Conservation (phyloP, 2,888 invertebrate genomes). For the Pycnomerus fuliginosus region DNA sequence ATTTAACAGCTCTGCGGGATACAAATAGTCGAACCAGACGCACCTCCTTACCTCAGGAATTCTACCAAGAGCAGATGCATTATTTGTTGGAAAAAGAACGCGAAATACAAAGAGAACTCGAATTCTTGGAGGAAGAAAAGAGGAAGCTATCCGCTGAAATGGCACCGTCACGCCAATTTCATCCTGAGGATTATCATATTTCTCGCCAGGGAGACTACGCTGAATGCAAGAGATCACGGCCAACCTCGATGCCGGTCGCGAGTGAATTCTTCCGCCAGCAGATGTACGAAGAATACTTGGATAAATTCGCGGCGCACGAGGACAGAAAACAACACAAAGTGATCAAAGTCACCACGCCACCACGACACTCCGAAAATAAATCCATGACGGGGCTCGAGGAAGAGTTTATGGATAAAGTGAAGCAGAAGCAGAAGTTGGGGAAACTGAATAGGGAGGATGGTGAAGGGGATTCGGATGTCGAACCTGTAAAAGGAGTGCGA, state of each 20-base stretch:
- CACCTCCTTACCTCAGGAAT: constrained; percentile 65
- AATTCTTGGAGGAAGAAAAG: constrained; percentile 62
- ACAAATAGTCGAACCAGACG: constrained; percentile 44
- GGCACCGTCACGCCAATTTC: constrained; percentile 52
- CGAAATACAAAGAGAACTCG: constrained; percentile 66
- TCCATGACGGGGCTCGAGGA: constrained; percentile 62
- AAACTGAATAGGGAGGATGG: constrained; percentile 17
- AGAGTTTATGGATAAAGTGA: constrained; percentile 77
- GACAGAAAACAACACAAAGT: constrained; percentile 78
- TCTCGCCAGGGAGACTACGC: constrained; percentile 56
- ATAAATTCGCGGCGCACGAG: constrained; percentile 74
- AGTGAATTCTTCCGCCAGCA: constrained; percentile 73
- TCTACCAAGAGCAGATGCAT: constrained; percentile 64
- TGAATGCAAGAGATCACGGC: constrained; percentile 35
- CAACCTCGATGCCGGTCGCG: constrained; percentile 51
- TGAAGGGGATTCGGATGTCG: constrained; percentile 39
- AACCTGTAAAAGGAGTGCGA: constrained; percentile 58
- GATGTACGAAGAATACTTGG: constrained; percentile 83
- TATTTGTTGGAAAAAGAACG: constrained; percentile 68
- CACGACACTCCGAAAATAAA: constrained; percentile 42
- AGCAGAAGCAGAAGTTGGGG: constrained; percentile 64
- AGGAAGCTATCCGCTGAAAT: constrained; percentile 44
- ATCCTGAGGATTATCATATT: constrained; percentile 51
- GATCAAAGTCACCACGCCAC: constrained; percentile 63
- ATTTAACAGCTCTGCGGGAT: constrained; percentile 29